phyloP scores from a whole-genome alignment of 2,113 vertebrate genomes.

The Scortum barcoo region DNA sequence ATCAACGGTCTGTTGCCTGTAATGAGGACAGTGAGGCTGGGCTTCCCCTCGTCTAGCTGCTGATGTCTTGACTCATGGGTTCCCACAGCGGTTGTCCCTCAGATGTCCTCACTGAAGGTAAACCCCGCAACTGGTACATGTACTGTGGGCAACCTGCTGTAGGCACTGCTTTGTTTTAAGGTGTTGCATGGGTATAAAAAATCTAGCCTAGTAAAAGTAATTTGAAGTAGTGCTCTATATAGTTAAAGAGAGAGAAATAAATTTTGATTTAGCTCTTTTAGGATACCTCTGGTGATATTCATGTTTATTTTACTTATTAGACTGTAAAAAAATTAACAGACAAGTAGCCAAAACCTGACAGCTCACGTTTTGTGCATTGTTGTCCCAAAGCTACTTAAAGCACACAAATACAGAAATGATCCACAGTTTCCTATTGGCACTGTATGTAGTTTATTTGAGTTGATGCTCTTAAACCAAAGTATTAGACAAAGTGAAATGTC shows the following conservation, averaged over 20 bases:
- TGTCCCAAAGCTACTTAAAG: too few species aligned
- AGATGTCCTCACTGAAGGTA: slow-evolving; percentile 32
- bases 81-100: slow-evolving; percentile 42
- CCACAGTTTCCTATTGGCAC: too few species aligned
- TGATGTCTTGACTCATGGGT: slow-evolving; percentile 48
- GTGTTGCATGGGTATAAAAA: not conserved
- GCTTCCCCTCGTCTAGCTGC: slow-evolving; percentile 60
- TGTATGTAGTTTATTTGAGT: too few species aligned
- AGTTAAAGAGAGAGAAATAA: too few species aligned
- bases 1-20: slow-evolving; percentile 57
- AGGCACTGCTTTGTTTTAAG: not conserved
- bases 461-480: too few species aligned
- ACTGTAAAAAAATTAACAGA: not conserved
- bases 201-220: not conserved
- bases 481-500: not conserved
- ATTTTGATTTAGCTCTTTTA: too few species aligned
- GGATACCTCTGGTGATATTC: too few species aligned
- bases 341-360: not conserved
- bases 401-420: too few species aligned
- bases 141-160: not conserved
- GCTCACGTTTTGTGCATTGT: not conserved
- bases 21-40: slow-evolving; percentile 59
- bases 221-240: not conserved
- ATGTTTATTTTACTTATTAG: not conserved
- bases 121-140: slow-evolving; percentile 6